Conservation (phyloP, 2,113 vertebrate genomes). For the Sitta europaea region DNA sequence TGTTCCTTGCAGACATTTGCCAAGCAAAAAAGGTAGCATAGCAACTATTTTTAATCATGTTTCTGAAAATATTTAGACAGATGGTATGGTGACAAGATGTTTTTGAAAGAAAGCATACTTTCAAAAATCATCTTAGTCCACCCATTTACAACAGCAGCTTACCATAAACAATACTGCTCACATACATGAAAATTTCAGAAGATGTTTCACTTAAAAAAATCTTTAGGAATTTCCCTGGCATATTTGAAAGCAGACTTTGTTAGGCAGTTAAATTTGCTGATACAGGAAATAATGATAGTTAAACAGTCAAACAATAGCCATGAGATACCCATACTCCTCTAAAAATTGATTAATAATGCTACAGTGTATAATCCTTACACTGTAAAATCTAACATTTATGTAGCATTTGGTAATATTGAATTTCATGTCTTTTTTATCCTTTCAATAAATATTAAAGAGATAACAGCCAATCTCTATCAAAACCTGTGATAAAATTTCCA, state of each 20-base stretch:
- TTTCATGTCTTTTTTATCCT: not conserved
- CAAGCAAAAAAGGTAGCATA: constrained; percentile 5
- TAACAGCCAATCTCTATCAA: not conserved
- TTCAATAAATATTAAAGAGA: not conserved
- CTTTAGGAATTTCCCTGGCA: not conserved
- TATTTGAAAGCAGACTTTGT: not conserved
- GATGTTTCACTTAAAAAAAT: not conserved
- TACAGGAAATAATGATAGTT: not conserved
- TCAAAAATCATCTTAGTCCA: not conserved
- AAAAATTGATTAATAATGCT: not conserved
- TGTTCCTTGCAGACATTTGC: not conserved
- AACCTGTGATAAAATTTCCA: not conserved
- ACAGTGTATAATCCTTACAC: not conserved
- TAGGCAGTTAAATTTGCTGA: not conserved
- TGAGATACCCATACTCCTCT: not conserved
- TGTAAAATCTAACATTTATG: not conserved
- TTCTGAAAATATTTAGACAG: constrained; percentile 33
- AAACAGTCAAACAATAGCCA: not conserved
- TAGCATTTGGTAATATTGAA: not conserved
- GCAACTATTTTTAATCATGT: constrained; percentile 17
- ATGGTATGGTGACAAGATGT: not conserved
- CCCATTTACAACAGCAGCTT: not conserved
- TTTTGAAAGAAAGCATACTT: constrained; percentile 22
- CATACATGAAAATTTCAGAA: not conserved
- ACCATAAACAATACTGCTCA: not conserved